A percentile compares a stretch with the other conserved stretches of the same genome.
Evolutionary conservation across 2,888 invertebrate genomes (phyloP).

Genomic region (Nezara viridula): DNA sequence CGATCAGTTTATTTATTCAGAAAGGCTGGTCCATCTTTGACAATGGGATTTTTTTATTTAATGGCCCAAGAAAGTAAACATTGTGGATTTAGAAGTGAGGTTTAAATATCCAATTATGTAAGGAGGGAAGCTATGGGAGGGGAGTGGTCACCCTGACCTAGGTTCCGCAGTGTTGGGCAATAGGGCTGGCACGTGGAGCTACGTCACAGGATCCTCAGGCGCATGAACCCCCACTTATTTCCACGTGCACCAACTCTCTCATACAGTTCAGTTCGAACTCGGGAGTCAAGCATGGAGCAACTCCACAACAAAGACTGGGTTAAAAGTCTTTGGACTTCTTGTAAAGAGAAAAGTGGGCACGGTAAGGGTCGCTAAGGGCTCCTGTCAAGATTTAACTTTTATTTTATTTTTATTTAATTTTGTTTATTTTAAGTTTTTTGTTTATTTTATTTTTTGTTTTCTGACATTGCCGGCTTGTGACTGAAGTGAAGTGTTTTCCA

Average conservation of each 20-base stretch:
- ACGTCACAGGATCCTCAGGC: slow-evolving; percentile 62
- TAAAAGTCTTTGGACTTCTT: slow-evolving; percentile 69
- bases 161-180: slow-evolving; percentile 56
- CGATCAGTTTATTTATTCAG: neutral
- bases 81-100: slow-evolving; percentile 62
- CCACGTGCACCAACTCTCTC: slow-evolving; percentile 63
- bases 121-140: slow-evolving; percentile 60
- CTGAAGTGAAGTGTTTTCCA: slow-evolving; percentile 67
- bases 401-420: slow-evolving; percentile 51
- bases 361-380: slow-evolving; percentile 60
- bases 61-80: slow-evolving; percentile 14
- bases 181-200: slow-evolving; percentile 60
- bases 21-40: neutral
- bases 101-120: slow-evolving; percentile 62
- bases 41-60: neutral
- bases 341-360: slow-evolving; percentile 62
- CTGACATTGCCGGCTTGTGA: slow-evolving; percentile 41
- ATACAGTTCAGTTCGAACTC: slow-evolving; percentile 58
- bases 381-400: slow-evolving; percentile 34
- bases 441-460: slow-evolving; percentile 36
- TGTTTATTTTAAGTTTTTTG: slow-evolving; percentile 55
- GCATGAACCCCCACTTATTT: slow-evolving; percentile 64
- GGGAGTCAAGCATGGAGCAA: slow-evolving; percentile 64
- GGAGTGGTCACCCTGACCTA: slow-evolving; percentile 65
- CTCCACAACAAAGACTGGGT: slow-evolving; percentile 70